Percentiles rank a stretch among this genome's conserved stretches.
phyloP scores from a whole-genome alignment of 23 tunicate species.

The Diplosoma virens region DNA sequence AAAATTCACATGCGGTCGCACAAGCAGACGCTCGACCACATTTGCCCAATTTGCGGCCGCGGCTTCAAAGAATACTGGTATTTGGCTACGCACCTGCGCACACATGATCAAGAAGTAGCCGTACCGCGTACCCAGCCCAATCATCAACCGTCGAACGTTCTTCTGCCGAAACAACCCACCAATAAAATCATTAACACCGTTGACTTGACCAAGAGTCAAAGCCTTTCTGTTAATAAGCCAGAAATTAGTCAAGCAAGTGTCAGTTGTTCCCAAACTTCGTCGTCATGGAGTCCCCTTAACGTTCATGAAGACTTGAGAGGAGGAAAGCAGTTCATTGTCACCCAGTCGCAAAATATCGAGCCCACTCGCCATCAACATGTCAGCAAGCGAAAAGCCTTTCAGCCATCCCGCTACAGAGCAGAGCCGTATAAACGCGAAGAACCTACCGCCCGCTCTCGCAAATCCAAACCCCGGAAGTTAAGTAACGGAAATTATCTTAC shows the following conservation, averaged over 20 bases:
- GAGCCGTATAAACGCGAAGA: slow-evolving; percentile 31
- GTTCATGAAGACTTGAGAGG: background rate
- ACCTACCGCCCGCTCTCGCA: background rate
- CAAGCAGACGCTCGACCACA: slow-evolving; percentile 79
- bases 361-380: background rate
- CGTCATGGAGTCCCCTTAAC: slow-evolving; percentile 42
- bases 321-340: background rate
- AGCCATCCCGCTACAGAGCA: slow-evolving; percentile 37
- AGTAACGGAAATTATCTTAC: background rate
- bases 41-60: slow-evolving; percentile 85
- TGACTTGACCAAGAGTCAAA: background rate
- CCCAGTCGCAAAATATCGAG: background rate
- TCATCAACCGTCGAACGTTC: background rate
- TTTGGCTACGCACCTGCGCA: slow-evolving; percentile 78
- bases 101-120: slow-evolving; percentile 59
- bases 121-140: background rate
- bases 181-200: background rate
- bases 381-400: slow-evolving; percentile 56
- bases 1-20: slow-evolving; percentile 96
- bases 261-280: background rate
- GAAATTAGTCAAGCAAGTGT: background rate
- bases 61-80: slow-evolving; percentile 97
- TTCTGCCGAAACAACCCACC: background rate
- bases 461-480: slow-evolving; percentile 26
- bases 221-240: background rate